Percentiles rank a stretch among this genome's conserved stretches.
phyloP scores from a whole-genome alignment of 2,797 vertebrate species.

The Sphenodon punctatus region DNA sequence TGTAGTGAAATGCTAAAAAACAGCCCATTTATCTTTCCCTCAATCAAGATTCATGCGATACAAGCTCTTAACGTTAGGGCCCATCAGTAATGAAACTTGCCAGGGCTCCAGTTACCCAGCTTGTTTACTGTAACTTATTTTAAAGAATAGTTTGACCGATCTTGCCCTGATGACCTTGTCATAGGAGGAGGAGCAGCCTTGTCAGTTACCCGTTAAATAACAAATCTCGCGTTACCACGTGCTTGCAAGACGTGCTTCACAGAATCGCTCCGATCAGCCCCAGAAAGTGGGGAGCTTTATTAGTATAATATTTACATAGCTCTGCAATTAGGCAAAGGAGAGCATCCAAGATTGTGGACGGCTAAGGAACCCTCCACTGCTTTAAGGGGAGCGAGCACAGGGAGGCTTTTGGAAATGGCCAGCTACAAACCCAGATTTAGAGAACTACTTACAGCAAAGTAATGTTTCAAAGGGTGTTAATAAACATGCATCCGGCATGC shows the following conservation, averaged over 20 bases:
- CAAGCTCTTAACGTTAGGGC: neutral
- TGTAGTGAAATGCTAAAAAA: conserved; percentile 57
- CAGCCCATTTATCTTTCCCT: conserved; percentile 47
- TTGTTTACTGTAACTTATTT: conserved; percentile 54
- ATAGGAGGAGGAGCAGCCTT: neutral
- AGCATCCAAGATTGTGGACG: no score
- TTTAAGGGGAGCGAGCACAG: no score
- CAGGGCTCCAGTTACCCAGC: conserved; percentile 23
- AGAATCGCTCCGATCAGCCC: conserved; percentile 39
- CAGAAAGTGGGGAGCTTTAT: conserved; percentile 13
- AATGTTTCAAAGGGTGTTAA: no score
- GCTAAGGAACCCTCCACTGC: no score
- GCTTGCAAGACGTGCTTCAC: conserved; percentile 3
- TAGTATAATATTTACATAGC: neutral
- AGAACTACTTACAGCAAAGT: no score
- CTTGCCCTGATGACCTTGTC: conserved; percentile 25
- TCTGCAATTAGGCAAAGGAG: neutral
- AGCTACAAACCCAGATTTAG: no score
- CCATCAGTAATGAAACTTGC: conserved; percentile 25
- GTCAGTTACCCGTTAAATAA: neutral
- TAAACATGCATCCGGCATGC: no score
- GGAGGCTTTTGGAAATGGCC: neutral
- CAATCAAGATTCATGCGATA: conserved; percentile 31
- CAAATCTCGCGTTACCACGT: neutral
- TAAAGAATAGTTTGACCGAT: conserved; percentile 18